phyloP scores from a whole-genome alignment of 2,888 invertebrate species.

The Chesias legatella region DNA sequence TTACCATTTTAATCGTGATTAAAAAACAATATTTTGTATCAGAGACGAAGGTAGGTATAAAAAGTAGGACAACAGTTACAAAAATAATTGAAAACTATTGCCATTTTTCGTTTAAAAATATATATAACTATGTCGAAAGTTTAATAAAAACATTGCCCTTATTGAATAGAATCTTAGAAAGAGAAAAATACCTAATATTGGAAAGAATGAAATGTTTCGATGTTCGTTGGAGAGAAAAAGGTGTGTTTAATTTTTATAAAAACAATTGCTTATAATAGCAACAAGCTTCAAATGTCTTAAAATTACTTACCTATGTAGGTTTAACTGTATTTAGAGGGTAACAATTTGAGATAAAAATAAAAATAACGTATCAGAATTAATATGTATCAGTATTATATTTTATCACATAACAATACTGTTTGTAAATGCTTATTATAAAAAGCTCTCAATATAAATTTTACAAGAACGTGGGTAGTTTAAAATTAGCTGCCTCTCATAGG shows the following conservation, averaged over 20 bases:
- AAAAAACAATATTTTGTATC: constrained; percentile 39
- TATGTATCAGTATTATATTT: constrained; percentile 21
- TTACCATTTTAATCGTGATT: constrained; percentile 43
- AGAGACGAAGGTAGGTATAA: constrained; percentile 38
- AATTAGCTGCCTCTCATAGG: constrained; percentile 49
- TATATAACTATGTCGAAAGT: constrained; percentile 13
- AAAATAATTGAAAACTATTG: constrained; percentile 14
- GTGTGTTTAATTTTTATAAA: constrained; percentile 38
- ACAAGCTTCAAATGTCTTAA: constrained; percentile 53
- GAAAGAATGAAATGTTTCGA: constrained; percentile 24
- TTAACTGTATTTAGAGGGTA: constrained; percentile 35
- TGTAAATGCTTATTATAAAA: constrained; percentile 60
- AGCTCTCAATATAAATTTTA: constrained; percentile 64
- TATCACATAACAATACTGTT: constrained; percentile 51
- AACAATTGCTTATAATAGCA: constrained; percentile 64
- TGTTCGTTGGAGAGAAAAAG: constrained; percentile 26
- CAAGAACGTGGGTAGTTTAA: constrained; percentile 43
- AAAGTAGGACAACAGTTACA: constrained; percentile 22
- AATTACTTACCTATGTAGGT: constrained; percentile 40
- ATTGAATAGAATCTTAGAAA: constrained; percentile 22
- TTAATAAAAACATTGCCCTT: constrained; percentile 22
- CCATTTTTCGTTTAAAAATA: constrained; percentile 6
- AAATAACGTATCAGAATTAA: constrained; percentile 28
- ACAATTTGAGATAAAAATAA: constrained; percentile 24
- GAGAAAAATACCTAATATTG: constrained; percentile 18